These are phyloP conservation scores for Vulpes ferrilata DNA, from an alignment of 2,113 vertebrate genomes.

Conservation along the genomic window DNA sequence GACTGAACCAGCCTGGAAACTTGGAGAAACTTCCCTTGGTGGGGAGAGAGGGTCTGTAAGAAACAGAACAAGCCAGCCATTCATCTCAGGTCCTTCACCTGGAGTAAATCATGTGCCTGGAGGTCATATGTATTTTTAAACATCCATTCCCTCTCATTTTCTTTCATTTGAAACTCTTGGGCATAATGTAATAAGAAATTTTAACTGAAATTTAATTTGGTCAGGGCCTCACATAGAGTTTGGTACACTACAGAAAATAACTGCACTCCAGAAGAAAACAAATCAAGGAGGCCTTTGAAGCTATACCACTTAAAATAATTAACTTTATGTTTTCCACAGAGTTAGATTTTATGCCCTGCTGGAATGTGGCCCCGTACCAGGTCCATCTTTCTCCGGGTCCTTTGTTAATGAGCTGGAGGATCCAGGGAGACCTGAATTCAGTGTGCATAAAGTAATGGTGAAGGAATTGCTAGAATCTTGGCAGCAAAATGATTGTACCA, in stretches of 20 bases:
- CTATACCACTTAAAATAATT: not conserved
- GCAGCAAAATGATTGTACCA: not conserved
- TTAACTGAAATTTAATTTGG: constrained; percentile 61
- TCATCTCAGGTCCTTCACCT: not conserved
- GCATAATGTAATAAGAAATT: constrained; percentile 39
- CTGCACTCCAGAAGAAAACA: not conserved
- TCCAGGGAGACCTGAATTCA: not conserved
- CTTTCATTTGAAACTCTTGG: constrained; percentile 29
- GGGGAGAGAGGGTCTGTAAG: not conserved
- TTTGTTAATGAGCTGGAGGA: not conserved
- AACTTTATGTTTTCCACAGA: not conserved
- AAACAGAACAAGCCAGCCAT: constrained; percentile 44
- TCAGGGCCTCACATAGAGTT: not conserved
- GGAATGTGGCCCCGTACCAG: not conserved
- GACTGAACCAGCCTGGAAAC: not conserved
- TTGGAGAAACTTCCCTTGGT: not conserved
- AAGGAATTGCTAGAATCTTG: not conserved
- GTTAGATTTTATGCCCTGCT: not conserved
- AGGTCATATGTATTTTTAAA: not conserved
- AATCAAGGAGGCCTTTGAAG: not conserved
- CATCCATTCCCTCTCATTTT: constrained; percentile 12
- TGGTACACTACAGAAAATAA: not conserved
- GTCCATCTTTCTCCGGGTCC: rapidly evolving
- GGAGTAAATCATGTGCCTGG: not conserved
- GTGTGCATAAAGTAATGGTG: not conserved